phyloP scores from a whole-genome alignment of 2,888 invertebrate genomes.

The Leptopilina myrica region DNA sequence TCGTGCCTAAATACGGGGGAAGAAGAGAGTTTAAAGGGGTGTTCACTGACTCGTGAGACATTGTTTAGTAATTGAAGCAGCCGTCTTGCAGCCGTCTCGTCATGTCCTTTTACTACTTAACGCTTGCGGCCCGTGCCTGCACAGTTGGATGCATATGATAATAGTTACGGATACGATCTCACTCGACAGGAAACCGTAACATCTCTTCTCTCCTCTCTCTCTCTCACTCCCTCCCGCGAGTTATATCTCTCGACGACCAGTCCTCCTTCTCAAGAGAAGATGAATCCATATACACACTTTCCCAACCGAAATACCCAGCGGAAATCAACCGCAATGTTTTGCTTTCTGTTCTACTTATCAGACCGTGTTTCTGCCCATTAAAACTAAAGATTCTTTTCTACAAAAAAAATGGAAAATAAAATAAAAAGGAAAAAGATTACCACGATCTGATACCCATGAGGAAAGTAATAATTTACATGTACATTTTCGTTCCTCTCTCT shows the following conservation, averaged over 20 bases:
- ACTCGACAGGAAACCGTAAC: conserved; percentile 54
- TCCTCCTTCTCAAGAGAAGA: conserved; percentile 27
- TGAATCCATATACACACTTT: conserved; percentile 25
- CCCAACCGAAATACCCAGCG: conserved; percentile 30
- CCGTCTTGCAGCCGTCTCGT: conserved; percentile 35
- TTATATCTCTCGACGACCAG: conserved; percentile 9
- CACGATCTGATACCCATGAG: conserved; percentile 12
- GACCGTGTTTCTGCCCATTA: conserved; percentile 28
- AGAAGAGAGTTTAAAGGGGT: not conserved
- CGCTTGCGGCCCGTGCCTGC: conserved; percentile 68
- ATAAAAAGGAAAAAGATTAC: not conserved
- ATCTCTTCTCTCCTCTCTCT: conserved; percentile 13
- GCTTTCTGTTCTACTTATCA: conserved; percentile 36
- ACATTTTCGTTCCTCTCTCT: not conserved
- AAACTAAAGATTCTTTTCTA: conserved; percentile 13
- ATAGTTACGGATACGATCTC: conserved; percentile 64
- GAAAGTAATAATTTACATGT: conserved; percentile 25
- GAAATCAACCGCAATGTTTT: conserved; percentile 40
- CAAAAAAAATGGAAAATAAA: not conserved
- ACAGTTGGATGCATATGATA: conserved; percentile 70
- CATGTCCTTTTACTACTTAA: conserved; percentile 32
- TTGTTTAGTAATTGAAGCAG: conserved; percentile 39
- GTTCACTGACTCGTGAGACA: conserved; percentile 37
- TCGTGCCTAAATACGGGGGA: conserved; percentile 11
- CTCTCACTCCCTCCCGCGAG: not conserved